Evolutionary conservation across 2,797 vertebrate species (phyloP).

Genomic region (Paratrypauchen microcephalus): DNA sequence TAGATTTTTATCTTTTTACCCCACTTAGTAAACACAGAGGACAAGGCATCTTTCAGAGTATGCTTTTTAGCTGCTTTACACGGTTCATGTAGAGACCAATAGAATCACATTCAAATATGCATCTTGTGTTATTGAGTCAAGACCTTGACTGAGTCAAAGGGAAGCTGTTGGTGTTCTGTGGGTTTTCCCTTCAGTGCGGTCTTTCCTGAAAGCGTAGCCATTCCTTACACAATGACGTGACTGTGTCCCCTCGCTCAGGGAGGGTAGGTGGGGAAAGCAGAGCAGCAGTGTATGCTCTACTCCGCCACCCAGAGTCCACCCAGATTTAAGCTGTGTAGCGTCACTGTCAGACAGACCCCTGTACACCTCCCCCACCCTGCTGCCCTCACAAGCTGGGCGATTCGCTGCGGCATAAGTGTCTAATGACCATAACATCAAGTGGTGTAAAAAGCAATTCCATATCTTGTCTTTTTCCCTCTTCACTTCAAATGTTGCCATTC

Average conservation of each 20-base stretch:
- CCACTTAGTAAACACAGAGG: background rate
- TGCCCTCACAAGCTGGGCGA: constrained; percentile 58
- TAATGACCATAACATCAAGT: constrained; percentile 28
- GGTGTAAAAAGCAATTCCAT: constrained; percentile 18
- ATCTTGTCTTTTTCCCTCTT: constrained; percentile 8
- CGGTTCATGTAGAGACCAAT: background rate
- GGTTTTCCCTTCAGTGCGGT: constrained; percentile 66
- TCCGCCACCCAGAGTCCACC: constrained; percentile 72
- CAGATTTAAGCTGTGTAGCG: constrained; percentile 59
- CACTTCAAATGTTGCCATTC: constrained; percentile 41
- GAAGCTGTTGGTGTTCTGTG: constrained; percentile 45
- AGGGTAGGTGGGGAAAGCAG: constrained; percentile 46
- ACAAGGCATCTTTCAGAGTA: background rate
- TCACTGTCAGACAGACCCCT: constrained; percentile 68
- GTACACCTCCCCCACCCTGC: constrained; percentile 59
- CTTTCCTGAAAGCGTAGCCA: constrained; percentile 62
- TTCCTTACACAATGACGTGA: constrained; percentile 72
- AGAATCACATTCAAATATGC: background rate
- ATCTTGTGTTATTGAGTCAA: constrained; percentile 10
- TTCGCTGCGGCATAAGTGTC: constrained; percentile 35
- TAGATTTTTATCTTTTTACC: background rate
- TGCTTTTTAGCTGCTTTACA: background rate
- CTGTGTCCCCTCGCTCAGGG: constrained; percentile 62
- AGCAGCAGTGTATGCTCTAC: constrained; percentile 59
- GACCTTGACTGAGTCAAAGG: constrained; percentile 40